A percentile compares a stretch with the other conserved stretches of the same genome.
Conservation (phyloP, 2,888 invertebrate species). For the Frankliniella intonsa region DNA sequence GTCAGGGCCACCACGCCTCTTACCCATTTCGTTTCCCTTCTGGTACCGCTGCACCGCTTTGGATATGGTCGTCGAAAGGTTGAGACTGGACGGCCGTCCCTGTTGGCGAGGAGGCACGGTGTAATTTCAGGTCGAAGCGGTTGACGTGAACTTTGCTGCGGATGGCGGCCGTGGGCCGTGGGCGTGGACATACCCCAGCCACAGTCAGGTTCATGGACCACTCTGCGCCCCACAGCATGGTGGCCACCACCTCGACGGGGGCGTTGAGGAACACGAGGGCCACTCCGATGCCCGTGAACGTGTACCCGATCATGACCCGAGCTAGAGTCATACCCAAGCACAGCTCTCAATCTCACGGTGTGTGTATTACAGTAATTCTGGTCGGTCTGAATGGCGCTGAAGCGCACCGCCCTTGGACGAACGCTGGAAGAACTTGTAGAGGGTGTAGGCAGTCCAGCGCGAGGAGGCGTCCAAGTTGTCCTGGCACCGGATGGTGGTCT, state of each 20-base stretch:
- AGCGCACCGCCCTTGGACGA: not conserved
- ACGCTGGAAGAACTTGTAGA: slow-evolving; percentile 17
- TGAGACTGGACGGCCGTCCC: not conserved
- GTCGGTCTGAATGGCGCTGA: too few species aligned
- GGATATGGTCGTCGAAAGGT: not conserved
- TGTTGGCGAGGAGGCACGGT: not conserved
- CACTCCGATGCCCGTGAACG: not conserved
- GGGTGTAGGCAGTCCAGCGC: not conserved
- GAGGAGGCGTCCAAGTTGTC: not conserved
- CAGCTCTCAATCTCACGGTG: not conserved
- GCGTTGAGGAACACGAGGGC: not conserved
- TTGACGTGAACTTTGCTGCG: not conserved
- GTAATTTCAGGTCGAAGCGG: too few species aligned
- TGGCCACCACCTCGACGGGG: not conserved
- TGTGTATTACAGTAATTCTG: not conserved
- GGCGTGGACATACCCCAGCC: not conserved
- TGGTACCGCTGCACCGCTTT: not conserved
- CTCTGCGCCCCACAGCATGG: not conserved
- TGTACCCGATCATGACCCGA: not conserved
- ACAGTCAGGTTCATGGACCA: not conserved
- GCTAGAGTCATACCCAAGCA: not conserved
- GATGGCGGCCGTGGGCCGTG: not conserved
- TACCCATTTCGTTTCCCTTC: slow-evolving; percentile 11
- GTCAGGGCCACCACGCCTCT: not conserved
- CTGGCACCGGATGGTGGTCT: not conserved